phyloP scores from a whole-genome alignment of 2,888 invertebrate species.

The Acleris holmiana region DNA sequence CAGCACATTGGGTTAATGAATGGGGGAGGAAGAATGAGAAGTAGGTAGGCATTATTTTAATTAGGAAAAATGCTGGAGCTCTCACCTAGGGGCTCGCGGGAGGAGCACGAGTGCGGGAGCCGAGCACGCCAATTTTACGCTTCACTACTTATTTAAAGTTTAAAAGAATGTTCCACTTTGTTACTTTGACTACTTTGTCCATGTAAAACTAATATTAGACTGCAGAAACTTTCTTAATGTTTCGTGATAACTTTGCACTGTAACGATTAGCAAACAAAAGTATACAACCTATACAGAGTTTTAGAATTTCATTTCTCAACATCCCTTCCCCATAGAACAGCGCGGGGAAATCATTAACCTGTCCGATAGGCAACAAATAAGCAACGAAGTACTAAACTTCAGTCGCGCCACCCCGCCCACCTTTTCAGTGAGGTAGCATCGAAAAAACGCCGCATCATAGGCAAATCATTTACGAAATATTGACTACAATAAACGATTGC shows the following conservation, averaged over 20 bases:
- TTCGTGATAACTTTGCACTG: background rate
- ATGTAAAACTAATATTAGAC: background rate
- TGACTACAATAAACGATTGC: constrained; percentile 80
- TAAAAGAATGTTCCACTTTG: constrained; percentile 29
- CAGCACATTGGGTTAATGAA: constrained; percentile 81
- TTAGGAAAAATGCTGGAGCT: constrained; percentile 74
- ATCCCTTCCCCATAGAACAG: constrained; percentile 14
- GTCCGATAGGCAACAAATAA: constrained; percentile 80
- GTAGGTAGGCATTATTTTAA: constrained; percentile 78
- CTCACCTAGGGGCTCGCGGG: constrained; percentile 55
- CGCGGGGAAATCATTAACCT: constrained; percentile 62
- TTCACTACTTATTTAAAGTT: constrained; percentile 32
- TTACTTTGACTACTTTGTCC: constrained; percentile 6
- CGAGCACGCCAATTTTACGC: constrained; percentile 32
- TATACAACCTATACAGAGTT: background rate
- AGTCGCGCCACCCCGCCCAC: constrained; percentile 67
- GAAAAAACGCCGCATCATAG: constrained; percentile 79
- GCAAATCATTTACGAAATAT: constrained; percentile 83
- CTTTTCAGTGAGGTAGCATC: constrained; percentile 62
- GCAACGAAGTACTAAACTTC: constrained; percentile 68
- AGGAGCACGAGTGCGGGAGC: constrained; percentile 19
- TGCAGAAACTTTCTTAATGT: background rate
- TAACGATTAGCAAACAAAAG: constrained; percentile 4
- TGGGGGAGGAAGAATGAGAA: constrained; percentile 74
- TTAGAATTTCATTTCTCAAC: constrained; percentile 20